Conservation (phyloP, 2,113 vertebrate species). For the Aegypius monachus region DNA sequence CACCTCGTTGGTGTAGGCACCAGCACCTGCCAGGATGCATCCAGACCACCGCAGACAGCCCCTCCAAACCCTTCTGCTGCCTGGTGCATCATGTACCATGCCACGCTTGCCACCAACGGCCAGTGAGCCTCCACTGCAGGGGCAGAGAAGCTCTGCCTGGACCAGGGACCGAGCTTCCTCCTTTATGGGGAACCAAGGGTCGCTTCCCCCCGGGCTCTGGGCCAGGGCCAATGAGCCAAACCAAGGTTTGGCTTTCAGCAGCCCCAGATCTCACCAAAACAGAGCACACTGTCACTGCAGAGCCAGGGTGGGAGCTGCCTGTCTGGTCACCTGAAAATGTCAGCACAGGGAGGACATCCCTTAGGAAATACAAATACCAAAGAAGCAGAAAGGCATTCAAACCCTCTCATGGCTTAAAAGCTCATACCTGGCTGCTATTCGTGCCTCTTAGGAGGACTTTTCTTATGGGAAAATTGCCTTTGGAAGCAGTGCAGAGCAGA, state of each 20-base stretch:
- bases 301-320: background rate
- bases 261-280: background rate
- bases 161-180: fast-evolving
- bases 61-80: background rate
- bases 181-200: background rate
- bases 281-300: background rate
- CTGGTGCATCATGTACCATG: fast-evolving
- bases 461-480: background rate
- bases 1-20: background rate
- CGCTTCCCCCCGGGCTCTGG: background rate
- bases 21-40: background rate
- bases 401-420: background rate
- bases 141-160: background rate
- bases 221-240: background rate
- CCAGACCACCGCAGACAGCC: background rate
- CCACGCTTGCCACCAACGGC: background rate
- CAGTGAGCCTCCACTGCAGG: background rate
- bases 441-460: background rate
- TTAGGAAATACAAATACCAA: background rate
- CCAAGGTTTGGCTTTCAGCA: background rate
- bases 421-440: background rate
- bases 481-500: background rate
- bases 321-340: background rate
- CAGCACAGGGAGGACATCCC: background rate
- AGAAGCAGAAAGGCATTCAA: background rate